These are phyloP conservation scores for Hydrolagus colliei DNA, from an alignment of 2,797 vertebrate species.

Conservation along the genomic window DNA sequence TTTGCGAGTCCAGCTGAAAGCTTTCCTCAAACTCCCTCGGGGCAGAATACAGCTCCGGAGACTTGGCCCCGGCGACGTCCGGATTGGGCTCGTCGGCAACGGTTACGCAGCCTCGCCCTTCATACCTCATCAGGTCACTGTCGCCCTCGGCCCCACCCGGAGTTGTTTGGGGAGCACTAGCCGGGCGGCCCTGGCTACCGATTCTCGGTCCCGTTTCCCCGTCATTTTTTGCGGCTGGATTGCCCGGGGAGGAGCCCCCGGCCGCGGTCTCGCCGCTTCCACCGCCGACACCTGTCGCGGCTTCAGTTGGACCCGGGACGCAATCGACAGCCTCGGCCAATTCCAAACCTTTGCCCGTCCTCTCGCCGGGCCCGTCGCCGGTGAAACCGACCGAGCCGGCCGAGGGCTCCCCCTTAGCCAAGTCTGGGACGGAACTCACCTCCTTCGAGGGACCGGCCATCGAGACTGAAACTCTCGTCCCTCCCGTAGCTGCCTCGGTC, in stretches of 20 bases:
- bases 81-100: neutral
- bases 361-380: neutral
- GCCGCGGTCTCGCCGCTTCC: too few relatives aligned
- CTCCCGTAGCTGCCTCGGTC: too few relatives aligned
- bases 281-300: neutral
- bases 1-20: conserved; percentile 84
- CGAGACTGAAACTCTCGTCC: neutral
- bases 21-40: conserved; percentile 75
- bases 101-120: neutral
- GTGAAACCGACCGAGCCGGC: neutral
- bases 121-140: neutral
- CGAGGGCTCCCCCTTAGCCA: neutral
- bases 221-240: neutral
- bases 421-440: too few relatives aligned
- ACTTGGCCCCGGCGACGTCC: neutral
- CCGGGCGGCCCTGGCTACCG: neutral
- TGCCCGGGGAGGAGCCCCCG: neutral
- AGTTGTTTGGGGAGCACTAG: neutral
- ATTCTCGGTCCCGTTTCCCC: neutral
- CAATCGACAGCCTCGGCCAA: neutral
- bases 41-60: conserved; percentile 44
- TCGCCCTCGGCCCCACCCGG: neutral
- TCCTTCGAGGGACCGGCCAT: too few relatives aligned
- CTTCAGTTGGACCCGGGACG: neutral
- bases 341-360: neutral